Percentiles rank a stretch among this genome's conserved stretches.
Conservation (phyloP, 1,140 invertebrate species). For the Panagrolaimus sp. region DNA sequence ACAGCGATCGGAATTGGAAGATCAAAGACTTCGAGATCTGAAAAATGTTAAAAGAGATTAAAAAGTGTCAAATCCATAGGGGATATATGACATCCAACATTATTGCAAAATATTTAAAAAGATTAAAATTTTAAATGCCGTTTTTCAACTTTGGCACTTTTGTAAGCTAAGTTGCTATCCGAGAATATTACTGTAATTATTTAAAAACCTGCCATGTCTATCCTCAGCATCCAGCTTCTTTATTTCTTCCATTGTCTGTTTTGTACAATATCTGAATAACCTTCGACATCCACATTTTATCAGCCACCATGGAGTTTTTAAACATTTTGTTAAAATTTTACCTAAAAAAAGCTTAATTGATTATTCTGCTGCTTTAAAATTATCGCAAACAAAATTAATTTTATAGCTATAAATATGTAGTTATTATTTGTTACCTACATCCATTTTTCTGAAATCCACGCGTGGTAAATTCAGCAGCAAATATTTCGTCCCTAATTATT, state of each 20-base stretch:
- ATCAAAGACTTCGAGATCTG: conserved; percentile 46
- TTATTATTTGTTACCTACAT: no score
- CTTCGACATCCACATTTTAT: conserved; percentile 46
- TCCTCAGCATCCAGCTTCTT: conserved; percentile 42
- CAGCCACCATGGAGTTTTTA: conserved; percentile 47
- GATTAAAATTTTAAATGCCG: background rate
- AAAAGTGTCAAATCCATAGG: no score
- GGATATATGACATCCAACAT: background rate
- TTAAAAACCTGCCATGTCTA: conserved; percentile 32
- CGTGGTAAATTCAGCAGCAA: no score
- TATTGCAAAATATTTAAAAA: background rate
- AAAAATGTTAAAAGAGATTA: no score
- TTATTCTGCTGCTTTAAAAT: no score
- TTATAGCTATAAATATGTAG: no score
- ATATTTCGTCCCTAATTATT: no score
- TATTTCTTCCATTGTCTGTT: conserved; percentile 48
- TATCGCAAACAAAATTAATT: no score
- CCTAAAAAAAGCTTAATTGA: conserved; percentile 27
- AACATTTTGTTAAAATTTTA: conserved; percentile 37
- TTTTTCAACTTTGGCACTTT: background rate
- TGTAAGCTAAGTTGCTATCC: no score
- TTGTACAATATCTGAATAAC: conserved; percentile 48
- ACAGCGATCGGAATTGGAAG: conserved; percentile 45
- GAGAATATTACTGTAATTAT: no score
- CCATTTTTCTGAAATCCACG: no score